Percentiles rank a stretch among this genome's conserved stretches.
Conservation (phyloP, 2,797 vertebrate species). For the Channa striata region DNA sequence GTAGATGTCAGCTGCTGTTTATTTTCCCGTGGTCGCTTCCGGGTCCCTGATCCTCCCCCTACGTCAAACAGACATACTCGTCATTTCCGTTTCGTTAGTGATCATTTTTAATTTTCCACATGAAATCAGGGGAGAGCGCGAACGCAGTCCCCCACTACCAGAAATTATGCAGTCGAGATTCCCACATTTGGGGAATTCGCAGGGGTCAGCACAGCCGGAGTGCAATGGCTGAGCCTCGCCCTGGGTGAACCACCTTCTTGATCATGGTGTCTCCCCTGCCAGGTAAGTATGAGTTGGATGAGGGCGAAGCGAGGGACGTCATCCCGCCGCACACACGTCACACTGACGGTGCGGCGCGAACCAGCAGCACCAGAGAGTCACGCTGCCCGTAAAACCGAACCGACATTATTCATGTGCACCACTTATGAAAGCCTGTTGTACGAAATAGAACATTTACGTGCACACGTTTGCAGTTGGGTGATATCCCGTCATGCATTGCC, state of each 20-base stretch:
- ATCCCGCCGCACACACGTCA: not conserved
- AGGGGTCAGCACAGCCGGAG: conserved; percentile 57
- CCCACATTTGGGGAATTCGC: conserved; percentile 61
- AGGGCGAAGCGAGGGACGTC: rapidly evolving
- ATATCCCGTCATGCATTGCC: conserved; percentile 13
- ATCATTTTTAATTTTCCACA: not conserved
- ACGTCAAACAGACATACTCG: too few species aligned
- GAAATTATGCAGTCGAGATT: conserved; percentile 61
- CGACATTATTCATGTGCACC: rapidly evolving
- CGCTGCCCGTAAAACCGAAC: rapidly evolving
- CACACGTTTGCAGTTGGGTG: rapidly evolving
- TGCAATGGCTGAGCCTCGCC: conserved; percentile 45
- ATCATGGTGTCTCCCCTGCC: conserved; percentile 50
- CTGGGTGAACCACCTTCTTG: conserved; percentile 46
- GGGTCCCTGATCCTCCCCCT: too few species aligned
- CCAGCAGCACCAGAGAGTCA: rapidly evolving
- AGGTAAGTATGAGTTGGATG: conserved; percentile 50
- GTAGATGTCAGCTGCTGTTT: too few species aligned
- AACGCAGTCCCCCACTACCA: conserved; percentile 54
- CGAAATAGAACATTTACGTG: not conserved
- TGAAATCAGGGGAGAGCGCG: conserved; percentile 39
- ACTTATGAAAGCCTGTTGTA: too few species aligned
- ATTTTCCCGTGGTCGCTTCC: too few species aligned
- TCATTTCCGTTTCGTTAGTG: too few species aligned
- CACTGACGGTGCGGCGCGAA: not conserved